Base-by-base conservation (phyloP, 2,113 vertebrate genomes). In the Leptobrachium ailaonicum region DNA sequence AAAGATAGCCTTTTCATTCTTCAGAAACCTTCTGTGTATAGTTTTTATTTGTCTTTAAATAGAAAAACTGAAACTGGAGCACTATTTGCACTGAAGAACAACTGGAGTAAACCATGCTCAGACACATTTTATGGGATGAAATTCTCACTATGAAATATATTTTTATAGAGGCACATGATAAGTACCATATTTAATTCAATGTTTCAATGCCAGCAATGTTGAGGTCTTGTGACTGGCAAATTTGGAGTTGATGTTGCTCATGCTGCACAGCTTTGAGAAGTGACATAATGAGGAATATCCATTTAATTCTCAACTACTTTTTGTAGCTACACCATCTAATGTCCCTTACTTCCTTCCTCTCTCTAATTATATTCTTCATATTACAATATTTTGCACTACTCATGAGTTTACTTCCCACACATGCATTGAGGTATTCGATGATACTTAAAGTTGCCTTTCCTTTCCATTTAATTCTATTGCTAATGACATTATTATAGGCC, bases 31-130 rank as follows among this genome's bases (percentile, higher is more conserved):
- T 77, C 66, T 43, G 66, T 4, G 7, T 42, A 10, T 32, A 32
- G 9, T 53, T 67, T 66, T 47, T 66, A 40, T 75, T 73, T 58
- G 41, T 70, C 7, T 11, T 41, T 66, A 66, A 7, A 42, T 13
- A 20, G 6, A 62, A 32, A 12, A 8, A 58, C 42, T 77, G 6
- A 78, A 77, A 63, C 68, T 71, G 76, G 68, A 78, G 67, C 67
- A 63, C 56, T 45, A 54, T 78, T 78, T 78, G 42, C 67, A 71
- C 67, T 71, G 67, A 56, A 71, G 67, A 53, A 63, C 54, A 71
- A 71, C 76, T 71, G 56, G 76, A 71, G 67, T 14, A 41, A 62
- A 67, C 40, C 73, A 64, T 64, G 14, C 10, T 41, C 10, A 40
- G 6, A 50, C 47, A 50, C 47, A 7, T 64, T 64, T 64, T 13